Evolutionary conservation across 1,140 invertebrate species (phyloP).

Genomic region (Lasaia peninsularis): DNA sequence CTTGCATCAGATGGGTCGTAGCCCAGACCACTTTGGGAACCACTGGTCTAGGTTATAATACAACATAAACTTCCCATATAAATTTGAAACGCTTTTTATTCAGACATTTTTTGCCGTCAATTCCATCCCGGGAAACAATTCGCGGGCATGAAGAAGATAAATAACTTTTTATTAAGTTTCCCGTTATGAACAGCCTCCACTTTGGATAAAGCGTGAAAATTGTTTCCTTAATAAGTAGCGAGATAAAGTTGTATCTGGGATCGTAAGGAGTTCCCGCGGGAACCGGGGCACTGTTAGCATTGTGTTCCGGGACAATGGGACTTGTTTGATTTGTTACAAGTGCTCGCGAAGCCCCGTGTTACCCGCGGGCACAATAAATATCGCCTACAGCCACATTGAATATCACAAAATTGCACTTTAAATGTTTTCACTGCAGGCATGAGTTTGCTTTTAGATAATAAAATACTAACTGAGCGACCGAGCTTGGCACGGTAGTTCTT

Average conservation of each 20-base stretch:
- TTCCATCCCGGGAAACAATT: background rate
- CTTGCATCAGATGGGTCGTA: too few species aligned
- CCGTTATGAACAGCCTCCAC: background rate
- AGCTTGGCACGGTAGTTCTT: too few species aligned
- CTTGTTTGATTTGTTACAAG: conserved; percentile 6
- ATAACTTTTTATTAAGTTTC: background rate
- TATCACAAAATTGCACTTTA: background rate
- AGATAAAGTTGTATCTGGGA: background rate
- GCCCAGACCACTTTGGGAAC: too few species aligned
- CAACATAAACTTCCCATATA: too few species aligned
- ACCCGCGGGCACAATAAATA: background rate
- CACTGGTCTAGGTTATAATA: too few species aligned
- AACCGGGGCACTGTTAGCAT: background rate
- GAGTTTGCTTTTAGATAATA: too few species aligned
- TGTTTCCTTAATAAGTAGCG: background rate
- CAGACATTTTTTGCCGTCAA: background rate
- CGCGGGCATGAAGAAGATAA: background rate
- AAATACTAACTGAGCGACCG: too few species aligned
- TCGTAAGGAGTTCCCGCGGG: background rate
- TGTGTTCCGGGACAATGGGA: background rate
- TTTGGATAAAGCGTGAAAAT: background rate
- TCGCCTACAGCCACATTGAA: background rate
- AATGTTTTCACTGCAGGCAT: too few species aligned
- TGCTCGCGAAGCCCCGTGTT: background rate
- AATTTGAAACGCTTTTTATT: too few species aligned